A percentile compares a stretch with the other conserved stretches of the same genome.
Conservation (phyloP, 2,113 vertebrate genomes). For the Spilogale gracilis region DNA sequence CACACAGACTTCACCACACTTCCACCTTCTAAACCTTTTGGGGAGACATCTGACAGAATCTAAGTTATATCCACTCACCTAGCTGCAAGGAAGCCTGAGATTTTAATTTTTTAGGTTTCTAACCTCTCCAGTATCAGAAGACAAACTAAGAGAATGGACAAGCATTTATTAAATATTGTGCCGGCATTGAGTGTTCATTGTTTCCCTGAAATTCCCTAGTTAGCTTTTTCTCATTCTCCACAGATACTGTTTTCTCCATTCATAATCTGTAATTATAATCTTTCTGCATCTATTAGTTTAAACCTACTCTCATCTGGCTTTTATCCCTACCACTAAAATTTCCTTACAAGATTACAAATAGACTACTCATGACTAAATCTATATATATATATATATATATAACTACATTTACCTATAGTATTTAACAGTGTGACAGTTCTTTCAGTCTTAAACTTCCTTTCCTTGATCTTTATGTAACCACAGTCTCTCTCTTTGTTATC, state of each 20-base stretch:
- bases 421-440: neutral
- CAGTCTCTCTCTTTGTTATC: neutral
- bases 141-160: neutral
- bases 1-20: neutral
- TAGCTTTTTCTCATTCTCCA: neutral
- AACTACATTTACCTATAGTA: neutral
- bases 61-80: neutral
- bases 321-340: neutral
- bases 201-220: neutral
- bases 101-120: neutral
- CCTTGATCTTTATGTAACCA: neutral
- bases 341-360: neutral
- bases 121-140: neutral
- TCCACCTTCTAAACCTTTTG: neutral
- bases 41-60: neutral
- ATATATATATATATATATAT: too few relatives aligned
- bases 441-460: conserved; percentile 41
- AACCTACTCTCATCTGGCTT: neutral
- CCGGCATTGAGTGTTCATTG: too few relatives aligned
- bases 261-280: neutral
- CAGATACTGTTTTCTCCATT: neutral
- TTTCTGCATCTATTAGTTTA: neutral
- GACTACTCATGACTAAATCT: neutral
- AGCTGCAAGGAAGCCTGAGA: neutral
- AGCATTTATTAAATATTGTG: neutral